Evolutionary conservation across 2,888 invertebrate species (phyloP).

Genomic region (Drosophila affinis): DNA sequence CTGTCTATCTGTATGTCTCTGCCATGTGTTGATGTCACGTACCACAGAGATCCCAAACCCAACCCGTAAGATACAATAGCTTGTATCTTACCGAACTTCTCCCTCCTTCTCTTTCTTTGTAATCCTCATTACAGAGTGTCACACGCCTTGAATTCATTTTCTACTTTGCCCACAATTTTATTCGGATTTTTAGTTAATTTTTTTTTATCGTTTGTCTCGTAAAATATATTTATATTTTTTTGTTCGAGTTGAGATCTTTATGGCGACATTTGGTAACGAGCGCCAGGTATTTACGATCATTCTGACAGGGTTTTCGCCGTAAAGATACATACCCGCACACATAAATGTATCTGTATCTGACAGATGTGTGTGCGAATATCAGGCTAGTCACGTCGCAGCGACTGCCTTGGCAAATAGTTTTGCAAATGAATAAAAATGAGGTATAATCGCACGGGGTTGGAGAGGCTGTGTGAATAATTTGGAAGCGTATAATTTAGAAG

Average conservation of each 20-base stretch:
- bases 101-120: not conserved
- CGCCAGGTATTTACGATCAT: constrained; percentile 33
- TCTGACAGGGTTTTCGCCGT: constrained; percentile 6
- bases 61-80: constrained; percentile 4
- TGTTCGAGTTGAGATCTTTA: constrained; percentile 59
- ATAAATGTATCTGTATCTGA: not conserved
- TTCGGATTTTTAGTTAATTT: constrained; percentile 45
- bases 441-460: not conserved
- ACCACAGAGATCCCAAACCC: constrained; percentile 1
- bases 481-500: not conserved
- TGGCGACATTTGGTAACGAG: constrained; percentile 45
- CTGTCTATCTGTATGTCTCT: not conserved
- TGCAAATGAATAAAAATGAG: constrained; percentile 31
- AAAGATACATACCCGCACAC: not conserved
- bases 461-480: not conserved
- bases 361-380: not conserved
- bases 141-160: constrained; percentile 49
- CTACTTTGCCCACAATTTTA: constrained; percentile 16
- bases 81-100: constrained; percentile 33
- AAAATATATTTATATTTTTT: constrained; percentile 46
- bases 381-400: constrained; percentile 31
- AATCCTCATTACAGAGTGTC: constrained; percentile 64
- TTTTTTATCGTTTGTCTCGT: constrained; percentile 40
- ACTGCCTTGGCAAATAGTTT: constrained; percentile 14
- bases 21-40: constrained; percentile 69